Conservation (phyloP, 2,113 vertebrate genomes). For the Gallinago paraguaiae region DNA sequence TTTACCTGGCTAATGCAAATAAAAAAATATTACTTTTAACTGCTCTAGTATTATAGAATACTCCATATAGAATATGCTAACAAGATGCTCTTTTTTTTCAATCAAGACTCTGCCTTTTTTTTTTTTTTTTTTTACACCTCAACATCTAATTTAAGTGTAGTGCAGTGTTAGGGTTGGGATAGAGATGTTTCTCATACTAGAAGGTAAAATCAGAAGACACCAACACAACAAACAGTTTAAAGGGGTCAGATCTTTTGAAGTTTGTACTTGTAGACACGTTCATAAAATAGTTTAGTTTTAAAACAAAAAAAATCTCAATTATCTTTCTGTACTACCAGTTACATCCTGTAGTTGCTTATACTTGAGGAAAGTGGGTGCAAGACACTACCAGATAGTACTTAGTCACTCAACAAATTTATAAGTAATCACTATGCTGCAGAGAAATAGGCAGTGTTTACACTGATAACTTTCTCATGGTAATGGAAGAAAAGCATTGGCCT, state of each 20-base stretch:
- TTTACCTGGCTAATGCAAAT: neutral
- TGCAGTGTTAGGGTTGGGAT: neutral
- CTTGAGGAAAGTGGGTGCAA: neutral
- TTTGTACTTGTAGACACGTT: neutral
- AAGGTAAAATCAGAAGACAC: slow-evolving; percentile 18
- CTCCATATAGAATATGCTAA: accelerated
- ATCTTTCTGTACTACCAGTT: neutral
- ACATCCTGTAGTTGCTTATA: neutral
- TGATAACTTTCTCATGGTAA: neutral
- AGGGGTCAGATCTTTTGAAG: neutral
- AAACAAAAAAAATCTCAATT: neutral
- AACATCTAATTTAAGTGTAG: slow-evolving; percentile 10
- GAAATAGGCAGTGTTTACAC: neutral
- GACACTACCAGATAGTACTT: neutral
- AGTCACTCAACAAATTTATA: neutral
- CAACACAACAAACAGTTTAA: slow-evolving; percentile 44
- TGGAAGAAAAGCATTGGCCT: neutral
- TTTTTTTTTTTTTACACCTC: slow-evolving; percentile 43
- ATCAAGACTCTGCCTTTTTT: neutral
- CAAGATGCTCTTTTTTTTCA: neutral
- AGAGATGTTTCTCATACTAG: slow-evolving; percentile 10
- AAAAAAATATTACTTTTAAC: neutral
- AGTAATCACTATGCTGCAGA: neutral
- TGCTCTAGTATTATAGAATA: neutral
- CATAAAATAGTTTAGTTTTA: slow-evolving; percentile 26